A percentile compares a stretch with the other conserved stretches of the same genome.
Conservation (phyloP, 2,888 invertebrate genomes). For the Melipona bicolor region DNA sequence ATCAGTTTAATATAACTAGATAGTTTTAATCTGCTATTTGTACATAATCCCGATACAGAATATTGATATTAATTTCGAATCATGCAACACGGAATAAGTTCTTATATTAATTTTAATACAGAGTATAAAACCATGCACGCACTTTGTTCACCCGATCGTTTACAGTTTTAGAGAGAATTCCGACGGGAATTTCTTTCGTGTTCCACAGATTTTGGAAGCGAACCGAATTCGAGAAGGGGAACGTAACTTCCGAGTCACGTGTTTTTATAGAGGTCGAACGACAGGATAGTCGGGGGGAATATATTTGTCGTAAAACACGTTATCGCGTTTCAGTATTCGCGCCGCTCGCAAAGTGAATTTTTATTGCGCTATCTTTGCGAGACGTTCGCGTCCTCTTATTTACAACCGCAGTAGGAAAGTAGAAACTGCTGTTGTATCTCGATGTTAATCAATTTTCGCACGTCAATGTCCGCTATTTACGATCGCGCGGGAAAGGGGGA, state of each 20-base stretch:
- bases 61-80: no score
- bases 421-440: background rate
- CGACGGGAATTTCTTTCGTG: no score
- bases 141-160: no score
- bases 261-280: background rate
- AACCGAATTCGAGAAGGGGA: background rate
- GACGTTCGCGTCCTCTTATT: background rate
- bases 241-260: background rate
- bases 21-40: no score
- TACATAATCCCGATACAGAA: no score
- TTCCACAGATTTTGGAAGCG: no score
- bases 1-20: no score
- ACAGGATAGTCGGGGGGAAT: background rate
- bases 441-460: background rate
- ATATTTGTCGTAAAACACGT: background rate
- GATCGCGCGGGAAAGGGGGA: no score
- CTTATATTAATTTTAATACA: no score
- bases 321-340: background rate
- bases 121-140: no score
- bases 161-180: no score
- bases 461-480: background rate
- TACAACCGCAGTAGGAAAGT: background rate
- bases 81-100: no score
- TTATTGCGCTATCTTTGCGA: background rate
- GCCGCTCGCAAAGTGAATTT: background rate